A percentile compares a stretch with the other conserved stretches of the same genome.
phyloP scores from a whole-genome alignment of 2,797 vertebrate species.

The Benthosema pterotum region DNA sequence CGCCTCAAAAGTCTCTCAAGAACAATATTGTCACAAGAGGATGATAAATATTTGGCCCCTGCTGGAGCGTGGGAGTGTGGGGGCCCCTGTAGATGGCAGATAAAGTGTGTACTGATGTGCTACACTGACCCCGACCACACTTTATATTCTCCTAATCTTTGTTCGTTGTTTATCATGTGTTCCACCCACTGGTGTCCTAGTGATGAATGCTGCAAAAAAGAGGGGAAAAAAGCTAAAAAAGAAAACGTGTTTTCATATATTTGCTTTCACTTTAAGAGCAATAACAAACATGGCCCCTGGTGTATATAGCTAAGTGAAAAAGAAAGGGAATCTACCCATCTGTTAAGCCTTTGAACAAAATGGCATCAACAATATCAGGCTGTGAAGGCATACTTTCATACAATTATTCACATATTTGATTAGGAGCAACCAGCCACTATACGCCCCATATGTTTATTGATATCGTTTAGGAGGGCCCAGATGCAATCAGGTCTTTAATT shows the following conservation, averaged over 20 bases:
- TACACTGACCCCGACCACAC: slow-evolving; percentile 40
- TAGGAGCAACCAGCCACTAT: neutral
- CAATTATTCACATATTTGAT: neutral
- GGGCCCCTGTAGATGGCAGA: slow-evolving; percentile 59
- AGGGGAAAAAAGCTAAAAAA: no score
- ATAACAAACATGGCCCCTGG: slow-evolving; percentile 25
- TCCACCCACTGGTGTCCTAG: slow-evolving; percentile 33
- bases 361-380: neutral
- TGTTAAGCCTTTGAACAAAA: neutral
- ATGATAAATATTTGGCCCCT: slow-evolving; percentile 74
- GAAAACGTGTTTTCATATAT: slow-evolving; percentile 13
- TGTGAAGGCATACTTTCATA: neutral
- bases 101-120: slow-evolving; percentile 58
- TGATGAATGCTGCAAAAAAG: slow-evolving; percentile 36
- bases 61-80: slow-evolving; percentile 59
- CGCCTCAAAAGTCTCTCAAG: slow-evolving; percentile 47
- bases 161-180: slow-evolving; percentile 51
- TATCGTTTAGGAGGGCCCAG: no score
- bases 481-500: no score
- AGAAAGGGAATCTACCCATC: neutral
- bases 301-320: neutral
- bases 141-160: slow-evolving; percentile 39
- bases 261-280: slow-evolving; percentile 30
- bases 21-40: slow-evolving; percentile 74
- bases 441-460: no score